phyloP scores from a whole-genome alignment of 1,140 invertebrate genomes.

The Eciton burchellii region DNA sequence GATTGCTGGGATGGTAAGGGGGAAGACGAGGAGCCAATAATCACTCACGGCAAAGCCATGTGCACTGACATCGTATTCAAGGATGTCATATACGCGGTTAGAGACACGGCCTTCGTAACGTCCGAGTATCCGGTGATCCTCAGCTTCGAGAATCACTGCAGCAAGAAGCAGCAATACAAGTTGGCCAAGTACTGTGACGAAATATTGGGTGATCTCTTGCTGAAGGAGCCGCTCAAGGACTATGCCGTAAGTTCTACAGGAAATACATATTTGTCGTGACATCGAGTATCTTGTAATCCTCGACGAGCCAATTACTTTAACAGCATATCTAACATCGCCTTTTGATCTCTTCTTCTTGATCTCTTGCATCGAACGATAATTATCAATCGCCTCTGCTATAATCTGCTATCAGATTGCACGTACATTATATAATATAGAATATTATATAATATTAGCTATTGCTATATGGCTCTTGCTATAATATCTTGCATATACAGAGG shows the following conservation, averaged over 20 bases:
- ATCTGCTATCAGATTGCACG: too few relatives aligned
- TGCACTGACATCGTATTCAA: constrained; percentile 99
- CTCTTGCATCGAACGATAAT: too few relatives aligned
- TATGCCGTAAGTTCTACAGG: constrained; percentile 89
- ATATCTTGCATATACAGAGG: neutral
- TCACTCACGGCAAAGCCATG: constrained; percentile 99
- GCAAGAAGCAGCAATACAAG: constrained; percentile 98
- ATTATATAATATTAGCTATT: neutral
- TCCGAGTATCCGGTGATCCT: constrained; percentile 99
- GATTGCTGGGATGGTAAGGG: constrained; percentile 99
- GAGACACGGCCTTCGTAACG: constrained; percentile 99
- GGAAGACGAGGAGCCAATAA: constrained; percentile 99
- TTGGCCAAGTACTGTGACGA: constrained; percentile 99
- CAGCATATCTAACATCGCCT: too few relatives aligned
- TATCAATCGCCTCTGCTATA: too few relatives aligned
- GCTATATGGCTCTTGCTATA: neutral
- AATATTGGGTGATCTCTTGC: constrained; percentile 95
- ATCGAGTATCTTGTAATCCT: too few relatives aligned
- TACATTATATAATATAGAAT: constrained; percentile 5
- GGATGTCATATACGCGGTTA: constrained; percentile 98
- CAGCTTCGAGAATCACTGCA: constrained; percentile 99
- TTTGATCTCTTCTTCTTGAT: too few relatives aligned
- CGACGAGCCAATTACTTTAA: too few relatives aligned
- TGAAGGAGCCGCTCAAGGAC: constrained; percentile 95
- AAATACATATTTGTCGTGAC: neutral